Base-by-base conservation (phyloP, 1,140 invertebrate genomes). In the Nylanderia fulva region DNA sequence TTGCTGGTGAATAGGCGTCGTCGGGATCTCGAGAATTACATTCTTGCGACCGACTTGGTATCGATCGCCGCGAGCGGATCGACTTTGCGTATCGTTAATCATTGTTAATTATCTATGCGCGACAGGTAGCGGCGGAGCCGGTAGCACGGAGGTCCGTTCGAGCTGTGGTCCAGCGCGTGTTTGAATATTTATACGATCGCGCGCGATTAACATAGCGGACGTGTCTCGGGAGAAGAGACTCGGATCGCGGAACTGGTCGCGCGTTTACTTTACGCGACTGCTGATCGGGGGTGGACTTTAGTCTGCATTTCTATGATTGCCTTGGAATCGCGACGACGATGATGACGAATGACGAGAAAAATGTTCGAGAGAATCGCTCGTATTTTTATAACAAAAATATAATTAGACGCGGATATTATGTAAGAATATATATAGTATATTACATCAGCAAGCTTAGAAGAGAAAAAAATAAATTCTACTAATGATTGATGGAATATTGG, bases 161-260 rank as follows among this genome's bases (percentile, higher is more conserved):
- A 27, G 27, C 66, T 18, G 29, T 33, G 74, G 61, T 84, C 74
- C 72, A 84, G 74, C 58, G 24, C 15, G 21, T 9, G 48, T 42
- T 84, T 84, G 69, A 79, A 84, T 84, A 84, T 84, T 84, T 84
- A 84, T 84, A 45, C 60, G 74, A 27, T 76, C 45, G 21, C 56
- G 60, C 61, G 48, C 75, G 72, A 84, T 84, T 84, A 84, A 84
- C 74, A 84, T 84, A 84, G 74, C 83, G 83, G 29, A 84, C 60
- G 75, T 80, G 74, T 56, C 74, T 24, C 24, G 75, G 21, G 36
- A 56, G 45, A 21, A 48, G 15, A 48, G 5, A 48, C 74, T 42
- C 24, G 29, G 52, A 63, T 74, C 58, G 36, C 56, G 80, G 61
- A 84, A 77, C 83, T 39, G 60, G 29, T 76, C 42, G 56, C 42